A percentile compares a stretch with the other conserved stretches of the same genome.
phyloP scores from a whole-genome alignment of 2,113 vertebrate species.

The Echinops telfairi region DNA sequence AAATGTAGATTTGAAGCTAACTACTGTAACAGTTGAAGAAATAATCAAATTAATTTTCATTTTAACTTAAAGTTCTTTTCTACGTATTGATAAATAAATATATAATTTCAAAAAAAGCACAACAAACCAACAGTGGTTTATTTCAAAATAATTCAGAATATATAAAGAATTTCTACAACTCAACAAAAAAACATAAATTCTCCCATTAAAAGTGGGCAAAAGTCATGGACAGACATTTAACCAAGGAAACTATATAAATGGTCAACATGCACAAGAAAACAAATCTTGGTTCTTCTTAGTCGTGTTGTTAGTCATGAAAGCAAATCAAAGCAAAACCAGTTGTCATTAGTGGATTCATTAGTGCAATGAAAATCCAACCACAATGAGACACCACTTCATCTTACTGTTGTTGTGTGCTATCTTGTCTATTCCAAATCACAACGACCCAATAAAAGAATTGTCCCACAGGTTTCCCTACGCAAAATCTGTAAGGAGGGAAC shows the following conservation, averaged over 20 bases:
- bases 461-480: too few species aligned
- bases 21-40: not conserved
- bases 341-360: not conserved
- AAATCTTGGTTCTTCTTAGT: not conserved
- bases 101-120: not conserved
- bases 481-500: not conserved
- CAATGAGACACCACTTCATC: not conserved
- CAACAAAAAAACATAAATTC: not conserved
- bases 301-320: not conserved
- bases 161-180: not conserved
- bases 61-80: conserved; percentile 16
- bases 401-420: not conserved
- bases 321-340: not conserved
- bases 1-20: not conserved
- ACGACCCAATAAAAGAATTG: not conserved
- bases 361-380: not conserved
- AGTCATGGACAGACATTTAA: not conserved
- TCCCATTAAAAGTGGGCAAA: too few species aligned
- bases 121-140: conserved; percentile 25
- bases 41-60: conserved; percentile 27
- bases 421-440: not conserved
- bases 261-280: not conserved
- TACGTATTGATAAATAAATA: conserved; percentile 16
- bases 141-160: conserved; percentile 49
- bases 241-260: not conserved